Evolutionary conservation across 2,888 invertebrate species (phyloP).

Genomic region (Eupithecia abbreviata): DNA sequence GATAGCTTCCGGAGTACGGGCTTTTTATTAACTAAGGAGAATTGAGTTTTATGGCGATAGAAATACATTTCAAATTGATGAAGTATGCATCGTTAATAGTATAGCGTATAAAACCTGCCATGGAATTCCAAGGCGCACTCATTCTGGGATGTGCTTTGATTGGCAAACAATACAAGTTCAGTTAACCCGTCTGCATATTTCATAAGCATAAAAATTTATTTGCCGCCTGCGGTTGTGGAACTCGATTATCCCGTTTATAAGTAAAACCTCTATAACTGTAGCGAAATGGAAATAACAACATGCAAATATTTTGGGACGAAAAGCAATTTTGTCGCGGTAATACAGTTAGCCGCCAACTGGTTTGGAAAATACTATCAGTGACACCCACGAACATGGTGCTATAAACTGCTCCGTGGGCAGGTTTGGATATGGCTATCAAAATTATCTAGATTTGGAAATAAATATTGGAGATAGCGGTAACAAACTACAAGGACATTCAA

Average conservation of each 20-base stretch:
- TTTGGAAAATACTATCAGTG: slow-evolving; percentile 47
- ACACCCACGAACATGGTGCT: slow-evolving; percentile 32
- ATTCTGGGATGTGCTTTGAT: slow-evolving; percentile 64
- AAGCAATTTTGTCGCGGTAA: slow-evolving; percentile 47
- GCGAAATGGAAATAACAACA: slow-evolving; percentile 42
- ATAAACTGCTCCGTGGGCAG: slow-evolving; percentile 10
- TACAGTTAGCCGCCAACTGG: slow-evolving; percentile 58
- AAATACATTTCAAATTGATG: slow-evolving; percentile 49
- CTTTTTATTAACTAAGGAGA: slow-evolving; percentile 35
- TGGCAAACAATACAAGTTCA: slow-evolving; percentile 69
- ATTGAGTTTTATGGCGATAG: slow-evolving; percentile 46
- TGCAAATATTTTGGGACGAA: slow-evolving; percentile 53
- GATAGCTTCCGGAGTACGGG: slow-evolving; percentile 57
- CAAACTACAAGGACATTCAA: background rate
- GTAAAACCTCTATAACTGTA: slow-evolving; percentile 37
- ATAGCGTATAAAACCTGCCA: slow-evolving; percentile 41
- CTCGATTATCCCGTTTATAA: slow-evolving; percentile 33
- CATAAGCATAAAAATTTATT: slow-evolving; percentile 48
- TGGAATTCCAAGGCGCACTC: slow-evolving; percentile 43
- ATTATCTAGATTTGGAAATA: slow-evolving; percentile 26
- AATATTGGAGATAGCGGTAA: background rate
- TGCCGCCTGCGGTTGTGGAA: slow-evolving; percentile 36
- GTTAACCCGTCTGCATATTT: slow-evolving; percentile 51
- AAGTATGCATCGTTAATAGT: slow-evolving; percentile 31
- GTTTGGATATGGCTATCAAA: slow-evolving; percentile 17